Evolutionary conservation across 2,797 vertebrate genomes (phyloP).

Genomic region (Holocentrus rufus): DNA sequence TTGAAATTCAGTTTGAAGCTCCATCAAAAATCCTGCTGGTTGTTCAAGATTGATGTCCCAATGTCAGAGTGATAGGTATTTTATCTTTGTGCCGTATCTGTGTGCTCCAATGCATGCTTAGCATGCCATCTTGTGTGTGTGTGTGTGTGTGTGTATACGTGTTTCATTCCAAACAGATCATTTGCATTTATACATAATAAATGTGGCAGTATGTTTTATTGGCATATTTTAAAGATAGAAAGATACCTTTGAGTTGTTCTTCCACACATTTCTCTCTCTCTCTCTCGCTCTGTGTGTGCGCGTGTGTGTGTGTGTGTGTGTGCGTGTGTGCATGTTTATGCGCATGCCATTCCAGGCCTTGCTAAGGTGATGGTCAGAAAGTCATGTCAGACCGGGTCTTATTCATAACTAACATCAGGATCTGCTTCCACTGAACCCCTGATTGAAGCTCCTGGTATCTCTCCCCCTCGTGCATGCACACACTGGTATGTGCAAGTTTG

Average conservation of each 20-base stretch:
- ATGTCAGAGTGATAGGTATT: too few species aligned
- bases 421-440: conserved; percentile 60
- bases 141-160: not conserved
- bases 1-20: too few species aligned
- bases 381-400: conserved; percentile 27
- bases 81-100: too few species aligned
- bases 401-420: conserved; percentile 16
- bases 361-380: conserved; percentile 18
- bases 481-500: not conserved
- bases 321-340: not conserved
- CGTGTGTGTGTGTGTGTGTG: not conserved
- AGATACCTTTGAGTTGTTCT: conserved; percentile 1
- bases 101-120: too few species aligned
- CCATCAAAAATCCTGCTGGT: too few species aligned
- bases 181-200: conserved; percentile 19
- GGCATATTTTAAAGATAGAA: not conserved
- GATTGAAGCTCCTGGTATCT: conserved; percentile 31
- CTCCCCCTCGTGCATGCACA: not conserved
- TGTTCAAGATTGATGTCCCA: too few species aligned
- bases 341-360: conserved; percentile 5
- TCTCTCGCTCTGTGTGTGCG: not conserved
- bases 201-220: conserved; percentile 12
- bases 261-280: too few species aligned
- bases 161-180: not conserved
- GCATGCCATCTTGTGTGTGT: not conserved